Conservation (phyloP, 2,113 vertebrate genomes). For the Mesoclemmys tuberculata region DNA sequence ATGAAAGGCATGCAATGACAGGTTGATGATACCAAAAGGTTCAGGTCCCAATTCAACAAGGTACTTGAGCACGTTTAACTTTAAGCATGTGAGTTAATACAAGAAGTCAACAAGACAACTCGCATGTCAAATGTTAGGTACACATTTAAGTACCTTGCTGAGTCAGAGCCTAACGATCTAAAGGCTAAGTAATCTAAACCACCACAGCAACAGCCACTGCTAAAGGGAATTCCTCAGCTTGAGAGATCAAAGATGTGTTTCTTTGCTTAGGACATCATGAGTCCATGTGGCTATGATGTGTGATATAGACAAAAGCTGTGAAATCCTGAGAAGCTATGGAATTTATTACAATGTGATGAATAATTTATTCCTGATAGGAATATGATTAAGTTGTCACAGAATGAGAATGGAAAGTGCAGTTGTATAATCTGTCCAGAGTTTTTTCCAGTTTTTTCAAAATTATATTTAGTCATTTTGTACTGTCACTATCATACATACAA, state of each 20-base stretch:
- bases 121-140: background rate
- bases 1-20: background rate
- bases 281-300: background rate
- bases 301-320: background rate
- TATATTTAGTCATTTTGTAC: background rate
- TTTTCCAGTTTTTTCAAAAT: background rate
- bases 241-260: background rate
- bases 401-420: background rate
- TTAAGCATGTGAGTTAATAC: background rate
- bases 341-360: background rate
- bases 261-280: background rate
- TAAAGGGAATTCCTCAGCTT: background rate
- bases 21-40: background rate
- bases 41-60: background rate
- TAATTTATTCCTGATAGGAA: background rate
- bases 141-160: background rate
- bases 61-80: background rate
- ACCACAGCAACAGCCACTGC: background rate
- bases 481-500: background rate
- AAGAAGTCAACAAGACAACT: background rate
- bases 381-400: background rate
- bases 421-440: background rate
- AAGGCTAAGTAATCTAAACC: background rate
- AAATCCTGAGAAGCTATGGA: background rate
- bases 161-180: background rate